Evolutionary conservation across 2,797 vertebrate species (phyloP).

Genomic region (Sebastolobus altivelis): DNA sequence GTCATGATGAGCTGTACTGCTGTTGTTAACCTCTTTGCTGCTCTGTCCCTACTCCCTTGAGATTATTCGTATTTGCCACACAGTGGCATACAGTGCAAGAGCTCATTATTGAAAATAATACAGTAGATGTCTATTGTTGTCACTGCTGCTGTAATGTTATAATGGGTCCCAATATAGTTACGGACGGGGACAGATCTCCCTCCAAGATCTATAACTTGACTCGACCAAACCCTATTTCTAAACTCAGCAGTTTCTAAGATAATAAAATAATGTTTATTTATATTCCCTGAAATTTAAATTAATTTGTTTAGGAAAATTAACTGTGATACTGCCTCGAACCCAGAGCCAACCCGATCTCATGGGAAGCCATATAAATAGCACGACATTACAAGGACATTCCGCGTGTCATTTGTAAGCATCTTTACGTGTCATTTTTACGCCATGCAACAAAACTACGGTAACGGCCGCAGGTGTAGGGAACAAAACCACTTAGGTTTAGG

Average conservation of each 20-base stretch:
- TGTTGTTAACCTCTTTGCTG: constrained; percentile 34
- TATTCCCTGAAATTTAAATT: background rate
- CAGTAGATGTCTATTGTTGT: constrained; percentile 11
- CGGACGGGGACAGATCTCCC: background rate
- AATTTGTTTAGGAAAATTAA: background rate
- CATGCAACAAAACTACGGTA: too few relatives aligned
- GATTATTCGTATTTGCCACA: constrained; percentile 28
- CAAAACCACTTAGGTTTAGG: too few relatives aligned
- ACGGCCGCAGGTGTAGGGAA: too few relatives aligned
- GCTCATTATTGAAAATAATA: constrained; percentile 45
- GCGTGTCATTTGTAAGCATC: too few relatives aligned
- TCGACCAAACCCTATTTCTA: background rate
- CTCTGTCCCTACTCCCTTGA: constrained; percentile 10
- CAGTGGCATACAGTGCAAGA: background rate
- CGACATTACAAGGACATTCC: too few relatives aligned
- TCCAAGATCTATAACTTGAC: background rate
- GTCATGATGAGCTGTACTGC: constrained; percentile 21
- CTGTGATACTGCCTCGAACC: background rate
- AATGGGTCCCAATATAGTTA: background rate
- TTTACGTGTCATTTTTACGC: too few relatives aligned
- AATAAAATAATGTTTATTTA: background rate
- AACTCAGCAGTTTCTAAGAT: background rate
- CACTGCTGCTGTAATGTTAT: background rate
- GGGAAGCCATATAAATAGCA: too few relatives aligned
- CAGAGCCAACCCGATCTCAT: too few relatives aligned